Base-by-base conservation (phyloP, 2,797 vertebrate species). In the Sardinella longiceps region DNA sequence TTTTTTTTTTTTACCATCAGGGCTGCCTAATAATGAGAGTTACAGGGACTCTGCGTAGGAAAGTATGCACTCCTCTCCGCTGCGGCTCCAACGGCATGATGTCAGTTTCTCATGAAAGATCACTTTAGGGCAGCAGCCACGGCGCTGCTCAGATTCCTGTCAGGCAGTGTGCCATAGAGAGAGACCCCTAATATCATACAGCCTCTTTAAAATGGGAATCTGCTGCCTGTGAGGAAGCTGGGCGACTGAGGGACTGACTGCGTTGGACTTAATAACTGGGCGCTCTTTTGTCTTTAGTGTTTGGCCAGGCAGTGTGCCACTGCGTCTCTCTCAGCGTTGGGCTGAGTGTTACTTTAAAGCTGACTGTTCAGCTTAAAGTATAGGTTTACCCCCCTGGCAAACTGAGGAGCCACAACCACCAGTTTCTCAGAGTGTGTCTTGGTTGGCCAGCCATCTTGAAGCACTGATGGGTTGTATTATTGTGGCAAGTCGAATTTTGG, bases 11-110 rank as follows among this genome's bases (percentile, higher is more conserved):
- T 43, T 9, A 43, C 70, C 70, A 43, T 77, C 70, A 20, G 33
- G 2, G 1, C 70, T 39, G 37, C 70, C 70, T 77, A 43, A 77
- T 86, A 82, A 89, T 87, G 87, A 85, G 70, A 87, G 81, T 82
- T 82, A 50, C 87, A 88, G 87, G 83, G 84, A 74, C 50, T 81
- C 46, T 51, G 85, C 80, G 53, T 83, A 85, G 86, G 85, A 88
- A 87, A 80, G 84, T 84, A 87, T 86, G 84, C 87, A 39, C 51
- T 82, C 80, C 51, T 82, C 80, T 83, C 39, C 45, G 81, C 80
- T 53, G 81, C 80, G 82, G 50, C 66, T 82, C 25, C 43, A 70
- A 82, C 45, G 10, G 46, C 74, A 77, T 86, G 86, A 89, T 63
- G 46, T 87, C 88, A 86, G 25, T 43, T 77, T 77, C 70, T 43